phyloP scores from a whole-genome alignment of 2,797 vertebrate species.

The Galago senegalensis region DNA sequence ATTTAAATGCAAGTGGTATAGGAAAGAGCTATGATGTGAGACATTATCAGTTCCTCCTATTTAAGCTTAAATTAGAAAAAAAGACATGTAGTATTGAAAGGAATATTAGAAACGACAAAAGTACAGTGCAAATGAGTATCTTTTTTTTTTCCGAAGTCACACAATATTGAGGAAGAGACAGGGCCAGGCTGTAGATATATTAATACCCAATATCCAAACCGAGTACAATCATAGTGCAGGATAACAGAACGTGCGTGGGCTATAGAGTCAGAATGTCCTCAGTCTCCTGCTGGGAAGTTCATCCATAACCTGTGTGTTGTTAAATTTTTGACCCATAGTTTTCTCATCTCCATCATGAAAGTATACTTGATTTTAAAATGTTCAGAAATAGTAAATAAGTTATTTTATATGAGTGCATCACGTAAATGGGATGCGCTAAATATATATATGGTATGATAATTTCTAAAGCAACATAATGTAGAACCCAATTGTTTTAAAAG shows the following conservation, averaged over 20 bases:
- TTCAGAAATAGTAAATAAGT: not conserved
- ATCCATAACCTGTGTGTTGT: not conserved
- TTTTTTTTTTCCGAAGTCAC: not conserved
- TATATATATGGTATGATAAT: not conserved
- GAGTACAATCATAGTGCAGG: not conserved
- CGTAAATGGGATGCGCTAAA: not conserved
- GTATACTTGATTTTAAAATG: not conserved
- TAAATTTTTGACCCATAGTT: not conserved
- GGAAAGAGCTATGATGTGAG: conserved; percentile 43
- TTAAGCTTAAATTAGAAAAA: conserved; percentile 29
- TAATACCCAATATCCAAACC: not conserved
- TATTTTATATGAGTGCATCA: not conserved
- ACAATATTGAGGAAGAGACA: not conserved
- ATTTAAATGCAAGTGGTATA: conserved; percentile 6
- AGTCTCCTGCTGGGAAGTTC: not conserved
- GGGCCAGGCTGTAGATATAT: not conserved
- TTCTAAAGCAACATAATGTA: not conserved
- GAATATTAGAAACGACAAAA: conserved; percentile 46
- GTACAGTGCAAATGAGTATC: not conserved
- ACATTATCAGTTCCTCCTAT: not conserved
- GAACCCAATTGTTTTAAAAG: not conserved
- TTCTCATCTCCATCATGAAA: not conserved
- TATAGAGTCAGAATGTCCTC: not conserved
- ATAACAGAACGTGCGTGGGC: not conserved
- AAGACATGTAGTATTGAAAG: not conserved